These are phyloP conservation scores for Cyprinodon variegatus DNA, from an alignment of 2,113 vertebrate genomes.

Conservation along the genomic window DNA sequence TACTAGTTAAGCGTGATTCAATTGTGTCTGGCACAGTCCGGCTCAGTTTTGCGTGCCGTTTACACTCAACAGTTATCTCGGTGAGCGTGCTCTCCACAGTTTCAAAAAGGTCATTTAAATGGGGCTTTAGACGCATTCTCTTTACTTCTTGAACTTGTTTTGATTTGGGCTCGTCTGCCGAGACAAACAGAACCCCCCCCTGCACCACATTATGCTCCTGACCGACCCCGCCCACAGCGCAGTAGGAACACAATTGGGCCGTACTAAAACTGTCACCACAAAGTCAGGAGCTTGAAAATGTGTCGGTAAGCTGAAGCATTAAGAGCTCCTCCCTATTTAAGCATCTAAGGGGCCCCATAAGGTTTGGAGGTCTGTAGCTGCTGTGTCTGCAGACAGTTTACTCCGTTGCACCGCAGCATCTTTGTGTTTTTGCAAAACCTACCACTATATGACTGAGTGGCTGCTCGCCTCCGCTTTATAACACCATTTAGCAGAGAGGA, in stretches of 20 bases:
- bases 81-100: no score
- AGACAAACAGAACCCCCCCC: no score
- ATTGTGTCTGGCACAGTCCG: no score
- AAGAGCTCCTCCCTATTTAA: background rate
- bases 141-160: no score
- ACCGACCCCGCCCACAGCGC: no score
- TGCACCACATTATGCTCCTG: no score
- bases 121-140: no score
- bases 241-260: background rate
- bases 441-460: background rate
- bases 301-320: background rate
- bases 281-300: background rate
- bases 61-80: no score
- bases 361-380: background rate
- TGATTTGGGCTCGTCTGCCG: no score
- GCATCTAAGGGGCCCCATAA: background rate
- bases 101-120: no score
- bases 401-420: background rate
- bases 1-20: no score
- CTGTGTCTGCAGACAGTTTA: background rate
- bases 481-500: background rate
- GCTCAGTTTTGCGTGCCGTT: no score
- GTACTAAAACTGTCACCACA: background rate
- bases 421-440: background rate
- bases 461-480: background rate